A percentile compares a stretch with the other conserved stretches of the same genome.
phyloP scores from a whole-genome alignment of 2,113 vertebrate species.

The Oreotragus oreotragus region DNA sequence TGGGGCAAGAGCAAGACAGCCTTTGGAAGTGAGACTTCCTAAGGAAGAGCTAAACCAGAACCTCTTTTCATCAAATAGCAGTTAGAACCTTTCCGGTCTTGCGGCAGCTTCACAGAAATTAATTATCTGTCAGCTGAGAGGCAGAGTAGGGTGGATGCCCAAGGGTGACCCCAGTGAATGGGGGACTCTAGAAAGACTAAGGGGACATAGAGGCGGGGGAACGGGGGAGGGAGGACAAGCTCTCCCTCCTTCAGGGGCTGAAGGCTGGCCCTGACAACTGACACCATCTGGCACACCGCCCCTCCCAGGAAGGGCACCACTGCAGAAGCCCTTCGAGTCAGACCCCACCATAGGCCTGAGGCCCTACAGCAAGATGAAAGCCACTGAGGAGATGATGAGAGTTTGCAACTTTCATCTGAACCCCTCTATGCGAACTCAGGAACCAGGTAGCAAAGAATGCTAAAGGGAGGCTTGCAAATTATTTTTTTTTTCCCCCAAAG shows the following conservation, averaged over 20 bases:
- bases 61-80: not conserved
- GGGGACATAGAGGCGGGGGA: not conserved
- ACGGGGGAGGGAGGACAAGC: too few species aligned
- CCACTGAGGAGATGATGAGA: not conserved
- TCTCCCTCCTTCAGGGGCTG: not conserved
- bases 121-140: not conserved
- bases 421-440: not conserved
- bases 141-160: not conserved
- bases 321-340: not conserved
- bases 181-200: not conserved
- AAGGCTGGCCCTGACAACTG: not conserved
- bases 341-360: not conserved
- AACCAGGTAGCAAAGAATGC: not conserved
- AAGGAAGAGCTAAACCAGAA: not conserved
- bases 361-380: not conserved
- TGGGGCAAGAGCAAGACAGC: not conserved
- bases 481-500: not conserved
- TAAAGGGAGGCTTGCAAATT: not conserved
- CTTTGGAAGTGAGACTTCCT: not conserved
- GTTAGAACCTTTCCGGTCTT: not conserved
- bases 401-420: not conserved
- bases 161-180: not conserved
- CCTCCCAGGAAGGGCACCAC: not conserved
- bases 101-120: not conserved
- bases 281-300: not conserved